phyloP scores from a whole-genome alignment of 2,888 invertebrate genomes.

The Matsumyia berberina region DNA sequence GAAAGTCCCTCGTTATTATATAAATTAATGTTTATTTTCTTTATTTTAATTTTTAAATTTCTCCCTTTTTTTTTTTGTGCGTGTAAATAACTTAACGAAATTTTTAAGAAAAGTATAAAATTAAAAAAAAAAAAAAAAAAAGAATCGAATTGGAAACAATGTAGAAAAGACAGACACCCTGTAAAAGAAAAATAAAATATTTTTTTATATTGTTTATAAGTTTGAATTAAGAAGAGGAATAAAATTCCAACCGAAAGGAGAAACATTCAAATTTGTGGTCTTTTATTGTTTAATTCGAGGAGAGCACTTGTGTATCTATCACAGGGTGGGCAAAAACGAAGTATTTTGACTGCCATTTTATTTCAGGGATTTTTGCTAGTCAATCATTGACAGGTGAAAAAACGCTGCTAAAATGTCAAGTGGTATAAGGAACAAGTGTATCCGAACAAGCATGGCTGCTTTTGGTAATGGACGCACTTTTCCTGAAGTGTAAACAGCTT shows the following conservation, averaged over 20 bases:
- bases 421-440: too few species aligned
- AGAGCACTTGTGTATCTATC: neutral
- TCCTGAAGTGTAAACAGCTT: too few species aligned
- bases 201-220: constrained; percentile 74
- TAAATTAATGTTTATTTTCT: constrained; percentile 20
- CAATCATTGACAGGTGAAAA: too few species aligned
- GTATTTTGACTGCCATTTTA: too few species aligned
- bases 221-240: constrained; percentile 73
- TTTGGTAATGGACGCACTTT: too few species aligned
- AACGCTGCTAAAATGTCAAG: too few species aligned
- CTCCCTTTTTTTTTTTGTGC: constrained; percentile 27
- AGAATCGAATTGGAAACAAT: neutral
- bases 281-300: neutral
- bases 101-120: constrained; percentile 17
- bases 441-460: too few species aligned
- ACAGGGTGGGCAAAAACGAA: neutral
- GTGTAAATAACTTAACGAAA: constrained; percentile 64
- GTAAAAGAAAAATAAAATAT: constrained; percentile 45
- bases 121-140: constrained; percentile 31
- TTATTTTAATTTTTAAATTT: constrained; percentile 6
- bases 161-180: constrained; percentile 16
- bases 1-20: constrained; percentile 5
- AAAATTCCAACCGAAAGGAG: constrained; percentile 62
- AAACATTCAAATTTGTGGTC: neutral
- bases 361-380: too few species aligned